Evolutionary conservation across 2,797 vertebrate genomes (phyloP), one percentile per base, ranked within the genome.

Genomic region (Pempheris klunzingeri): DNA sequence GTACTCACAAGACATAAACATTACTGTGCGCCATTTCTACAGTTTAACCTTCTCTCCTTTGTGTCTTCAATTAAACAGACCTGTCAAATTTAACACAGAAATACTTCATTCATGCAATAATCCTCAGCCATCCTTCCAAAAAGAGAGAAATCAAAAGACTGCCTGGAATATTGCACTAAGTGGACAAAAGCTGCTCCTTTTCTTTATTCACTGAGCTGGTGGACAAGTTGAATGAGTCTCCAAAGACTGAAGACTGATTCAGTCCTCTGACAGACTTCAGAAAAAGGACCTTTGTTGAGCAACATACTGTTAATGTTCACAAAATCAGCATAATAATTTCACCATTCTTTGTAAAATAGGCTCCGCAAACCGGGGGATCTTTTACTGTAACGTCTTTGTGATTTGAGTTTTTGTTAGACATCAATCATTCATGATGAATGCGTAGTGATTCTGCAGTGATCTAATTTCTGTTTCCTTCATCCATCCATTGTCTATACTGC

Each of bases 171-270:
- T 32, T 71, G 63, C 24, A 44, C 52, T 39, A 41, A 70, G n/a
- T 62, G 78, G 62, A 85, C 74, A 78, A 75, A 87, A 77, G 73
- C 74, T 30, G 54, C 70, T 79, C 49, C 39, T 47, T 62, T 39
- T 68, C 70, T 81, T 74, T 61, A 60, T 87, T 84, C 72, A 72
- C 78, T 86, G 71, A 84, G 71, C 77, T 61, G 71, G 61, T 71
- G 80, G 75, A 85, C 70, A 66, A 77, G 77, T 66, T 83, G 61
- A 83, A 55, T 80, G 55, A 22, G 61, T 67, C 80, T 85, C 74
- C 62, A 10, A 52, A 63, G 39, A 81, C 66, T 73, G 39, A 47
- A 79, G 78, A 80, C 64, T 53, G 55, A 78, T 80, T 86, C 67
- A 69, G 67, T 41, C 61, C 57, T 83, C 72, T 28, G 71, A 73